Conservation (phyloP, 2,113 vertebrate species). For the Euleptes europaea region DNA sequence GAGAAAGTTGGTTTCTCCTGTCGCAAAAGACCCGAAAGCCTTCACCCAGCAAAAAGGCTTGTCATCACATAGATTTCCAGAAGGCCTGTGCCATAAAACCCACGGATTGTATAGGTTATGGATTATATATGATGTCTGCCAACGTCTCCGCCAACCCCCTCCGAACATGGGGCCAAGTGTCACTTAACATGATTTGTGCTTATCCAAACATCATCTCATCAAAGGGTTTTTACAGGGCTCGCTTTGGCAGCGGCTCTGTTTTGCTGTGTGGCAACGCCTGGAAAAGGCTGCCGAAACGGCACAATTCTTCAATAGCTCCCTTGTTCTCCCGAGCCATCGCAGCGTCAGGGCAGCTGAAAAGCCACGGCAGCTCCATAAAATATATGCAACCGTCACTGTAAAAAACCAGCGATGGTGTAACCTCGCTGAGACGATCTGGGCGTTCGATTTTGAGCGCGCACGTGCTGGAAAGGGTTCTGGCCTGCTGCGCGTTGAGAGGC, state of each 20-base stretch:
- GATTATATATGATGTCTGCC: slow-evolving; percentile 62
- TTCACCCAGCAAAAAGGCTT: too few species aligned
- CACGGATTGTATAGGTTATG: slow-evolving; percentile 49
- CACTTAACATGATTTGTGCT: slow-evolving; percentile 68
- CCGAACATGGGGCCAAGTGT: slow-evolving; percentile 63
- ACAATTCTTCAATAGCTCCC: slow-evolving; percentile 66
- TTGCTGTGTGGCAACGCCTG: slow-evolving; percentile 73
- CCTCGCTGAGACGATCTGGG: slow-evolving; percentile 46
- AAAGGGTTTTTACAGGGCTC: slow-evolving; percentile 69
- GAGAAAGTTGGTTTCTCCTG: too few species aligned
- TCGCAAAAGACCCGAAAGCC: too few species aligned
- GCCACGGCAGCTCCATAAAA: slow-evolving; percentile 67
- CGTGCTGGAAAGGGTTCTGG: slow-evolving; percentile 21
- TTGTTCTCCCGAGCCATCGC: slow-evolving; percentile 68
- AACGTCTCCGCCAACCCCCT: slow-evolving; percentile 63
- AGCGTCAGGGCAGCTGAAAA: slow-evolving; percentile 47
- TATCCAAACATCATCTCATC: slow-evolving; percentile 74
- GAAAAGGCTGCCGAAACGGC: slow-evolving; percentile 59
- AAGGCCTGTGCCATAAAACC: slow-evolving; percentile 65
- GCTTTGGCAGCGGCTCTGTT: slow-evolving; percentile 64
- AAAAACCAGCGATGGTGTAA: slow-evolving; percentile 55
- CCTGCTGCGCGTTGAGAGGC: background rate
- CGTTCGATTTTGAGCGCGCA: slow-evolving; percentile 36
- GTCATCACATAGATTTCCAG: background rate
- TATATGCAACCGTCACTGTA: slow-evolving; percentile 56